Percentiles rank a stretch among this genome's conserved stretches.
Evolutionary conservation across 2,888 invertebrate species (phyloP).

Genomic region (Polyploca ridens): DNA sequence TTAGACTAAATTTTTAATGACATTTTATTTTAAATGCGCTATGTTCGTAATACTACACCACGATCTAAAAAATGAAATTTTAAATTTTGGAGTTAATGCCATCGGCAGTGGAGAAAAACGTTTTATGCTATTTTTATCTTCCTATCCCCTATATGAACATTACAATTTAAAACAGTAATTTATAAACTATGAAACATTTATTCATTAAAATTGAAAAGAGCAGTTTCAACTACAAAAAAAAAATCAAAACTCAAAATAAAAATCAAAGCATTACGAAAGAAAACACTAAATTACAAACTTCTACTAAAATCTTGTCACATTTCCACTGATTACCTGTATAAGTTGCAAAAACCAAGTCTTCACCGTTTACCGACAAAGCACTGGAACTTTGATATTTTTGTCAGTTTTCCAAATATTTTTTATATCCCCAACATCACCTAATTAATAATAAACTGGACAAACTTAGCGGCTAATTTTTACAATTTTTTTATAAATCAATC

Average conservation of each 20-base stretch:
- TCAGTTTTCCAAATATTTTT: slow-evolving; percentile 21
- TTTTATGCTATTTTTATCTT: too few species aligned
- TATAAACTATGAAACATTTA: too few species aligned
- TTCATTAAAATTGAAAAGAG: neutral
- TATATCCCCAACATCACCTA: slow-evolving; percentile 49
- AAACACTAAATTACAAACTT: neutral
- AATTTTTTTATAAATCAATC: slow-evolving; percentile 41
- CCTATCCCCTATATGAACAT: too few species aligned
- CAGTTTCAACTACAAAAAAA: neutral
- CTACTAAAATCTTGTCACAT: neutral
- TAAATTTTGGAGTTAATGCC: too few species aligned
- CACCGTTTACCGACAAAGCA: slow-evolving; percentile 1
- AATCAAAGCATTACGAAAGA: neutral
- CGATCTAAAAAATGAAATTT: too few species aligned
- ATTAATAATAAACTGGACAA: slow-evolving; percentile 47
- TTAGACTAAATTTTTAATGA: too few species aligned
- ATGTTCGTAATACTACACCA: too few species aligned
- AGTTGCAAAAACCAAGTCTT: slow-evolving; percentile 12
- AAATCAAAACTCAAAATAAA: neutral
- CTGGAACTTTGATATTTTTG: slow-evolving; percentile 13
- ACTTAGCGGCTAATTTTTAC: slow-evolving; percentile 48
- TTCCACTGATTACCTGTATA: slow-evolving; percentile 13
- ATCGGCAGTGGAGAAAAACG: too few species aligned
- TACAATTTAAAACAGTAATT: too few species aligned
- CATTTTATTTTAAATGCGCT: too few species aligned